Conservation (phyloP, 2,888 invertebrate genomes). For the Papilio protenor region DNA sequence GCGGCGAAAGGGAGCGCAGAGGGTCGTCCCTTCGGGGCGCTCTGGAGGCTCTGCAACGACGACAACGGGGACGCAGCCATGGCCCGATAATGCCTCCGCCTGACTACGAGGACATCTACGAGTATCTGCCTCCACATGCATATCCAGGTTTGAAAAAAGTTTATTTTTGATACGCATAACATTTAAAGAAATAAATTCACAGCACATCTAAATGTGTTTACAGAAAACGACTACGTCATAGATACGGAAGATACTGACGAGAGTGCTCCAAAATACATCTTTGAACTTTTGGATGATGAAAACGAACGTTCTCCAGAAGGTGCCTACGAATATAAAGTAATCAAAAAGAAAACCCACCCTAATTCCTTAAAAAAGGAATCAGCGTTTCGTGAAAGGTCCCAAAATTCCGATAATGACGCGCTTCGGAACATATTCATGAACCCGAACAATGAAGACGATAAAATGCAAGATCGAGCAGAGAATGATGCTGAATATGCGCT, state of each 20-base stretch:
- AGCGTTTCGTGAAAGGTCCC: constrained; percentile 75
- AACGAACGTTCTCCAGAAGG: constrained; percentile 73
- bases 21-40: constrained; percentile 81
- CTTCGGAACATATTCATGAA: constrained; percentile 74
- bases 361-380: constrained; percentile 67
- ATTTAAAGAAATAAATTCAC: neutral
- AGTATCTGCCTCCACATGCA: constrained; percentile 72
- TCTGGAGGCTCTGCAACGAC: constrained; percentile 80
- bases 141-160: constrained; percentile 63
- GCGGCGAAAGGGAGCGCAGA: constrained; percentile 62
- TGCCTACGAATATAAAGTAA: constrained; percentile 82
- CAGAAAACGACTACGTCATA: constrained; percentile 72
- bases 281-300: constrained; percentile 71
- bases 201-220: constrained; percentile 46
- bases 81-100: constrained; percentile 62
- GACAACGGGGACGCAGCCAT: constrained; percentile 74
- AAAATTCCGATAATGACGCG: constrained; percentile 73
- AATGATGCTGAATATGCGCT: constrained; percentile 82
- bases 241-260: constrained; percentile 72
- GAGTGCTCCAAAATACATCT: constrained; percentile 68
- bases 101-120: constrained; percentile 75
- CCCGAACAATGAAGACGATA: constrained; percentile 65
- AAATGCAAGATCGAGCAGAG: constrained; percentile 64
- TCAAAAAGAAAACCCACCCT: constrained; percentile 78
- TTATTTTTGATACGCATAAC: constrained; percentile 11